Conservation (phyloP, 1,140 invertebrate species). For the Papilio xuthus region DNA sequence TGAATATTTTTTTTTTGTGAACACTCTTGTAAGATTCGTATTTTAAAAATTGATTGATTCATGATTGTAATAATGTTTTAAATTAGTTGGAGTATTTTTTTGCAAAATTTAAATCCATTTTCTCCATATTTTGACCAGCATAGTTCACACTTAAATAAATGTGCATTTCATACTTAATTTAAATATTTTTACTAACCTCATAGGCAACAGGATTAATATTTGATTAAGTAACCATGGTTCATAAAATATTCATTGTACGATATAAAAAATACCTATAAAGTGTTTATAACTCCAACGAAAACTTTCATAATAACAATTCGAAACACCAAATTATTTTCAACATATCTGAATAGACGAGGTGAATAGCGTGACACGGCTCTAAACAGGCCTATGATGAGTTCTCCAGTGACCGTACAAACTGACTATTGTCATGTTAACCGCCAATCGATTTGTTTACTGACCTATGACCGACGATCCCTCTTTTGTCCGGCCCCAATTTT, state of each 20-base stretch:
- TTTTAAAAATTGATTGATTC: not conserved
- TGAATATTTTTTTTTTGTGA: not conserved
- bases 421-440: slow-evolving; percentile 57
- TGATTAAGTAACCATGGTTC: no score
- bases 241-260: no score
- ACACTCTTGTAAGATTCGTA: not conserved
- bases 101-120: not conserved
- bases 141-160: not conserved
- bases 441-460: slow-evolving; percentile 54
- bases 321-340: slow-evolving; percentile 16
- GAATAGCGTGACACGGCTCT: slow-evolving; percentile 25
- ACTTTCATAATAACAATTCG: not conserved
- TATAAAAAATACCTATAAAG: not conserved
- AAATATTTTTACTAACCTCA: no score
- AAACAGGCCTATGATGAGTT: slow-evolving; percentile 36
- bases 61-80: no score
- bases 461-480: slow-evolving; percentile 45
- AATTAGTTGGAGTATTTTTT: no score
- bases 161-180: not conserved
- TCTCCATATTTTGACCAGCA: not conserved
- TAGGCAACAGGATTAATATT: no score
- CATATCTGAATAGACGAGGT: not conserved
- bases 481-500: slow-evolving; percentile 36
- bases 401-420: slow-evolving; percentile 54
- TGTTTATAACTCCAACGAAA: not conserved